Percentiles rank a stretch among this genome's conserved stretches.
These are phyloP conservation scores for Platichthys flesus DNA, from an alignment of 2,113 vertebrate species.

Conservation along the genomic window DNA sequence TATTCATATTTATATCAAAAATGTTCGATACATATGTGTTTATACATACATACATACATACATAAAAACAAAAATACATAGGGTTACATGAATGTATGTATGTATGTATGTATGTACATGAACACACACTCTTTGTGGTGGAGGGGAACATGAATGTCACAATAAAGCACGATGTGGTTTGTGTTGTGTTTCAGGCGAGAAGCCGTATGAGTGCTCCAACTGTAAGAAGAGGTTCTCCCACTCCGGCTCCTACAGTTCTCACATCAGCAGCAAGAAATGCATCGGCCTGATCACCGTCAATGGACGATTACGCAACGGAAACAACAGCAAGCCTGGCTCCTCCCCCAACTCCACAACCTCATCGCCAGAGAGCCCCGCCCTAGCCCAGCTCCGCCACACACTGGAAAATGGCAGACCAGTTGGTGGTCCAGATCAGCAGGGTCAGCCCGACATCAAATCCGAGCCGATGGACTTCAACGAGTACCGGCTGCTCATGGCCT, in stretches of 20 bases:
- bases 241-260: slow-evolving; percentile 98
- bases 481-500: slow-evolving; percentile 90
- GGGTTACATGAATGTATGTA: no score
- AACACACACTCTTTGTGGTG: no score
- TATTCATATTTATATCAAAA: no score
- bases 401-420: slow-evolving; percentile 93
- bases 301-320: slow-evolving; percentile 88
- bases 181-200: slow-evolving; percentile 87
- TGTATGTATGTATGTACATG: no score
- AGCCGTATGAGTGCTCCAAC: slow-evolving; percentile 97
- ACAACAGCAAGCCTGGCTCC: slow-evolving; percentile 87
- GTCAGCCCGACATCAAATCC: slow-evolving; percentile 92
- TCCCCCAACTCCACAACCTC: slow-evolving; percentile 95
- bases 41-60: not conserved
- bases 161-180: not conserved
- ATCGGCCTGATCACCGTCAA: slow-evolving; percentile 92
- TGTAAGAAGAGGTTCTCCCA: slow-evolving; percentile 99
- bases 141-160: not conserved
- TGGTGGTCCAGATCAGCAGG: slow-evolving; percentile 87
- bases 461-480: slow-evolving; percentile 96
- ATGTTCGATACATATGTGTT: no score
- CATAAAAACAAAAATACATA: no score
- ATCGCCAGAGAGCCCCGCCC: slow-evolving; percentile 93
- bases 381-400: slow-evolving; percentile 93
- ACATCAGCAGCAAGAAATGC: slow-evolving; percentile 99